These are phyloP conservation scores for Heliothis virescens DNA, from an alignment of 1,140 invertebrate species.

Conservation along the genomic window DNA sequence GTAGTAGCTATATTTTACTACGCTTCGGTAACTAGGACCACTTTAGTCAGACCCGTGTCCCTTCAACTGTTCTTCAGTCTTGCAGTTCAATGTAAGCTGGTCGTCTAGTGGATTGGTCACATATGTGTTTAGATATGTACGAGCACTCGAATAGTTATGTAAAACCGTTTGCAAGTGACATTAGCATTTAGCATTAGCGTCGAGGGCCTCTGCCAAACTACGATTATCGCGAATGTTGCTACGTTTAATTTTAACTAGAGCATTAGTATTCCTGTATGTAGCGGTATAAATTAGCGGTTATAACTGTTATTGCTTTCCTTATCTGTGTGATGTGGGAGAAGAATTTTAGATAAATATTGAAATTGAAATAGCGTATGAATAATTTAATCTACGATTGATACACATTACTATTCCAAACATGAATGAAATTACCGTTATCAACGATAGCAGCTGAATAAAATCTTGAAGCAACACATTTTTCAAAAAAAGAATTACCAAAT, in stretches of 20 bases:
- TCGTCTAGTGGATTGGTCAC: neutral
- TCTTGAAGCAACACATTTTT: no score
- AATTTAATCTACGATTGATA: no score
- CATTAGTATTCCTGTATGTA: constrained; percentile 6
- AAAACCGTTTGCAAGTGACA: constrained; percentile 36
- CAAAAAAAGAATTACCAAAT: no score
- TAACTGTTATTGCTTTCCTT: neutral
- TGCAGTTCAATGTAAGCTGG: neutral
- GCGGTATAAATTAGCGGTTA: neutral
- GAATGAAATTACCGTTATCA: no score
- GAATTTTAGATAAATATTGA: neutral
- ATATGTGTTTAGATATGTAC: constrained; percentile 1
- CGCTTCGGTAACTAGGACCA: neutral
- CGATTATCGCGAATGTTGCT: constrained; percentile 15
- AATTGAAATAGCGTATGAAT: no score
- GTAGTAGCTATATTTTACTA: constrained; percentile 24
- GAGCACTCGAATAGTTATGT: constrained; percentile 1
- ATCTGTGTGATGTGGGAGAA: neutral
- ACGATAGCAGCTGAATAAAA: no score
- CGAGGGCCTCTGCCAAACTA: constrained; percentile 22
- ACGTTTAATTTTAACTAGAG: constrained; percentile 25
- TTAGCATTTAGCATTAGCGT: constrained; percentile 41
- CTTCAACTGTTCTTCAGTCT: neutral
- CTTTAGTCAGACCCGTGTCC: neutral
- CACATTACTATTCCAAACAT: no score